A percentile compares a stretch with the other conserved stretches of the same genome.
phyloP scores from a whole-genome alignment of 2,113 vertebrate species.

The Ploceus nigricollis region DNA sequence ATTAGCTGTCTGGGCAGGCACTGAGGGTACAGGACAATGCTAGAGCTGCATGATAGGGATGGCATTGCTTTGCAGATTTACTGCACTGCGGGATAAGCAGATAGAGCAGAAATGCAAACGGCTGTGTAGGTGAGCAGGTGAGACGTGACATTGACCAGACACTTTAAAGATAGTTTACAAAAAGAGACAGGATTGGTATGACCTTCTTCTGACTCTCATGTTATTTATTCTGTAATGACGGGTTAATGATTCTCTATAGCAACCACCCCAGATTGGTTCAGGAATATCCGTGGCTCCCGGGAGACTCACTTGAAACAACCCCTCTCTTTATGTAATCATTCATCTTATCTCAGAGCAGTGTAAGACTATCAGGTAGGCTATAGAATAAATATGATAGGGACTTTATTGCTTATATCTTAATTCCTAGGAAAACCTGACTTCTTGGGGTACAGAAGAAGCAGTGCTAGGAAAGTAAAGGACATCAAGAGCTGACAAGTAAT shows the following conservation, averaged over 20 bases:
- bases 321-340: not conserved
- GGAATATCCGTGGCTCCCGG: not conserved
- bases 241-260: constrained; percentile 9
- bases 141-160: constrained; percentile 47
- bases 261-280: not conserved
- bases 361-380: not conserved
- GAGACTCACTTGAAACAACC: not conserved
- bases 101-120: not conserved
- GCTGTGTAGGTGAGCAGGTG: constrained; percentile 42
- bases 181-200: not conserved
- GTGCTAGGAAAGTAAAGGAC: not conserved
- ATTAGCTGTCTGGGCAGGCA: not conserved
- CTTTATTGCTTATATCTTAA: not conserved
- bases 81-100: not conserved
- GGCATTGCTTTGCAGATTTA: constrained; percentile 12
- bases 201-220: constrained; percentile 23
- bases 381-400: not conserved
- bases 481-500: not conserved
- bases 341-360: not conserved
- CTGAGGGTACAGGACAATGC: not conserved
- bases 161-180: constrained; percentile 13
- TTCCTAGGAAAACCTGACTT: not conserved
- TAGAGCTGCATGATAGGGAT: not conserved
- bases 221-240: constrained; percentile 17
- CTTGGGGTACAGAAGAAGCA: not conserved